Evolutionary conservation across 2,113 vertebrate species (phyloP), one percentile per base, ranked within the genome.

Genomic region (Scomber japonicus): DNA sequence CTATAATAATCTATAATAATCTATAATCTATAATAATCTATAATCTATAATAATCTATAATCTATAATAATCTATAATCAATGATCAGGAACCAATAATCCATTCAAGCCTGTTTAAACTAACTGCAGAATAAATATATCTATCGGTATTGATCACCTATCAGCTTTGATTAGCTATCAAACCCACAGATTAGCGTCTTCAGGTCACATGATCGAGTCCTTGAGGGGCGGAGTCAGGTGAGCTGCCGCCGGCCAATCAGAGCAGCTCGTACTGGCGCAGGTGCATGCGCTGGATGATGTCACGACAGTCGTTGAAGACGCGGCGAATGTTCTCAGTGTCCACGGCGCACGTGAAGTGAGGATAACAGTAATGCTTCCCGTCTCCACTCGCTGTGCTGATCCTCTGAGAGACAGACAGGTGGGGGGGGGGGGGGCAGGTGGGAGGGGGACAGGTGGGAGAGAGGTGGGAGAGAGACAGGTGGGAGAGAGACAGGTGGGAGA

Each of bases 341-440:
- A 99, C 92, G 0, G 98, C 98, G 7, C 98, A 99, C 0, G 98
- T 99, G 88, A 99, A 99, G 92, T 99, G 98, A 0, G 98, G 97
- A 88, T 99, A 99, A 92, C 98, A 99, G 87, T 99, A 97, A 81
- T 98, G 98, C 74, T 97, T 96, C 64, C 97, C 96, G 0, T 98
- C 97, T 0, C 96, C 97, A 0, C 97, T 99, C 0, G 98, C 97
- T 0, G 97, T 98, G 65, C 98, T 99, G 96, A 99, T 99, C 95
- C 97, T 96, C 98, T 99, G 95, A 51, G 15, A 65, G 46, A 50
- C 16, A 82, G 75, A 75, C 54, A 21, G 67, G 53, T 51, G 9
- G 24, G 60, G 49, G 51, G 35, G 9, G 63, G 4, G 59, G 44
- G 48, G 5, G 55, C 15, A 54, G 48, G n/a, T 11, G 4, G 35